These are phyloP conservation scores for Sarcophaga bullata DNA, from an alignment of 1,140 invertebrate species.

Conservation along the genomic window DNA sequence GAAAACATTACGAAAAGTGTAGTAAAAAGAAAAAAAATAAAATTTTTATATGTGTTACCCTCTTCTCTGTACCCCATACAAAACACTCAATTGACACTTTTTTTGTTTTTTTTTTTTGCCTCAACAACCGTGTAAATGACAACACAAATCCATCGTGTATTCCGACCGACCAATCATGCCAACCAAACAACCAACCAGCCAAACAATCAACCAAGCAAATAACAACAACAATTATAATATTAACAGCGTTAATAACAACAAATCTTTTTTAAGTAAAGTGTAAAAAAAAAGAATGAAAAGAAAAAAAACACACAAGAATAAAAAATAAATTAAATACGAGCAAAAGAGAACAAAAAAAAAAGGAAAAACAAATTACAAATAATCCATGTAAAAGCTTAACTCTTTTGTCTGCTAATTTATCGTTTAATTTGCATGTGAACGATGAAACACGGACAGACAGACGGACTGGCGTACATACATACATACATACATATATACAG, in stretches of 20 bases:
- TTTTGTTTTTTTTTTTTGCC: not conserved
- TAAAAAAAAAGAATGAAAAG: no score
- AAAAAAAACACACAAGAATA: no score
- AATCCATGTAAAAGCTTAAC: conserved; percentile 37
- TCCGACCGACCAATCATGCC: not conserved
- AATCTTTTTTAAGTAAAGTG: conserved; percentile 21
- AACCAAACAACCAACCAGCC: not conserved
- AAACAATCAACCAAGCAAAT: not conserved
- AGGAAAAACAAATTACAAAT: conserved; percentile 9
- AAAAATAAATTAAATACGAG: no score
- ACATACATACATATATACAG: no score
- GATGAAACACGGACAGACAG: not conserved
- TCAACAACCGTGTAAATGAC: conserved; percentile 15
- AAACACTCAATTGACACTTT: not conserved
- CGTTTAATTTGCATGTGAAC: conserved; percentile 41
- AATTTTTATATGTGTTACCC: not conserved
- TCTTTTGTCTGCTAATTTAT: conserved; percentile 40
- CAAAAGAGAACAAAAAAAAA: conserved; percentile 17
- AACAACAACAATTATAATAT: not conserved
- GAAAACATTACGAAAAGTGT: no score
- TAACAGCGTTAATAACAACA: not conserved
- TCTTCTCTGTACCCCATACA: not conserved
- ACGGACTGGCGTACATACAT: not conserved
- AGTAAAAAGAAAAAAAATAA: conserved; percentile 7
- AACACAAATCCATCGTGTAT: not conserved